phyloP scores from a whole-genome alignment of 92 coral and sea anemone genomes.

The Virgularia gustaviana region DNA sequence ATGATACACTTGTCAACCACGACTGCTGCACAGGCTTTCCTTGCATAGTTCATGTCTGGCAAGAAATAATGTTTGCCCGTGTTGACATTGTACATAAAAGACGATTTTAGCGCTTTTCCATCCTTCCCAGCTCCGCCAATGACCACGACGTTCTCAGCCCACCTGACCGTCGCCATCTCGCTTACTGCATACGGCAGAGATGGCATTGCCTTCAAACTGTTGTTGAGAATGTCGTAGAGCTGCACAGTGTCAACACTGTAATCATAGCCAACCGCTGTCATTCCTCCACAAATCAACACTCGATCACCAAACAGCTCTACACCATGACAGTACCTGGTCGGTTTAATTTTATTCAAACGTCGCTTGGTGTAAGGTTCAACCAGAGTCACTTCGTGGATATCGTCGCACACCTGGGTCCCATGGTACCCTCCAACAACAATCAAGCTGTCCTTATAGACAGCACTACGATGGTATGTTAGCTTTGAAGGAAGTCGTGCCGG shows the following conservation, averaged over 20 bases:
- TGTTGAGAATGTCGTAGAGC: not conserved
- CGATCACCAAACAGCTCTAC: not conserved
- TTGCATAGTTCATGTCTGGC: not conserved
- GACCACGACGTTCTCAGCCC: not conserved
- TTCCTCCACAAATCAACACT: not conserved
- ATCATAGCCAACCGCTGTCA: not conserved
- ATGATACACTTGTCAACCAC: too few relatives aligned
- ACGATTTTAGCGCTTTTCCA: not conserved
- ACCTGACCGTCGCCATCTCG: not conserved
- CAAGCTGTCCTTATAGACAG: not conserved
- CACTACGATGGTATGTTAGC: not conserved
- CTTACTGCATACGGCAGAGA: not conserved
- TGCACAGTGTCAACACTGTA: not conserved
- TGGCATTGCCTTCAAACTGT: not conserved
- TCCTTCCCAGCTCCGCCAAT: not conserved
- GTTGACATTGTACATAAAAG: not conserved
- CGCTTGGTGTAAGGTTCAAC: not conserved
- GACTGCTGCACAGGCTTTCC: not conserved
- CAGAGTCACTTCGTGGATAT: not conserved
- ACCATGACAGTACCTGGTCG: not conserved
- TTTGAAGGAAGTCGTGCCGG: not conserved
- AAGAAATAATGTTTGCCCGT: not conserved
- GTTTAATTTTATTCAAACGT: not conserved
- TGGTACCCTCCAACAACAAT: not conserved
- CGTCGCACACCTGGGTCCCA: not conserved